Evolutionary conservation across 1,140 invertebrate genomes (phyloP), one percentile per base, ranked within the genome.

Genomic region (Cyrtorhinus lividipennis): DNA sequence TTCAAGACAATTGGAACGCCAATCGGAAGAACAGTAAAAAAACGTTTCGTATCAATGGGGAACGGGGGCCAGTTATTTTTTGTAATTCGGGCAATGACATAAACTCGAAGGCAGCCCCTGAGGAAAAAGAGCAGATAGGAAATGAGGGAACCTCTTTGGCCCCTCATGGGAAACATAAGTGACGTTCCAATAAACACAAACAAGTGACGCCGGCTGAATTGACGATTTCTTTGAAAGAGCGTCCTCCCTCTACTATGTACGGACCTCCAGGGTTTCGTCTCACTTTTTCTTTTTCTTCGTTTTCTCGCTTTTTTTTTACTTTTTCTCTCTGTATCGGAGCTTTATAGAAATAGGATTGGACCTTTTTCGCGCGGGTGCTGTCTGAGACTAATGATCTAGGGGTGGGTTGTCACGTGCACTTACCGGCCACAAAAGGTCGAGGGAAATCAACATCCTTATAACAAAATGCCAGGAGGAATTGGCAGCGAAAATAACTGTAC

Each of bases 141-240:
- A 59, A 59, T 59, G 58, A 59, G 58, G 27, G 48, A 53, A 53
- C 48, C 48, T 53, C 48, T 59, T 30, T 26, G 27, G 58, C 27
- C 58, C 58, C 58, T 59, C 48, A 30, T 59, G 58, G 58, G 58
- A 59, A 59, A 59, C 58, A 59, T 59, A 59, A 59, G 58, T 59
- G 58, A 59, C 58, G 58, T 59, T 59, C 58, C 58, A 59, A 59
- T 59, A 59, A 59, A 59, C 58, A 59, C 58, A 59, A 59, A 59
- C 58, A 59, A 59, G 58, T 59, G 58, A 59, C 58, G 58, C 58
- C 27, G 24, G 27, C 58, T 30, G 58, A 59, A 59, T 59, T 59
- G 58, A 59, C 58, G 58, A 59, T 59, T 59, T 30, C 58, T 59
- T 59, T 59, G 48, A 30, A 59, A 59, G 58, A 26, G 56, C 13